phyloP scores from a whole-genome alignment of 2,113 vertebrate species.

The Ariopsis seemanni region DNA sequence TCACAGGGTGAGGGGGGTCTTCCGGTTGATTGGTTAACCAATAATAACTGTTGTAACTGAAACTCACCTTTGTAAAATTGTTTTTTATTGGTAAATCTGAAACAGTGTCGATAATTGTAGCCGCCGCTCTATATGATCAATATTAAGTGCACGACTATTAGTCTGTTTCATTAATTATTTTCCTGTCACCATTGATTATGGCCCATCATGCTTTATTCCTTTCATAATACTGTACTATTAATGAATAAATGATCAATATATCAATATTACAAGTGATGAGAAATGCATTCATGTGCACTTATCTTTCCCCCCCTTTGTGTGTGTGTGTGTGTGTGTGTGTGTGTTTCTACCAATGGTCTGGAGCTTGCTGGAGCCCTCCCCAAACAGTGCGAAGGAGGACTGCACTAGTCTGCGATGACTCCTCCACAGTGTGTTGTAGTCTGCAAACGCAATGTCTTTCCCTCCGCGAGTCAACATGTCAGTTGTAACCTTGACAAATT shows the following conservation, averaged over 20 bases:
- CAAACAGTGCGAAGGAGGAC: slow-evolving; percentile 71
- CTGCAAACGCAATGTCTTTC: slow-evolving; percentile 76
- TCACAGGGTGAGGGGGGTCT: too few relatives aligned
- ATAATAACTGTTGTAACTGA: too few relatives aligned
- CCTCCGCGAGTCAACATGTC: slow-evolving; percentile 72
- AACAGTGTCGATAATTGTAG: too few relatives aligned
- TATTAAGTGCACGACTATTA: too few relatives aligned
- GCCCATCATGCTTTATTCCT: not conserved
- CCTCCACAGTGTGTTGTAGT: slow-evolving; percentile 73
- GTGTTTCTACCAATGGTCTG: slow-evolving; percentile 69
- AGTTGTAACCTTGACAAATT: slow-evolving; percentile 69
- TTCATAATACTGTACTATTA: not conserved
- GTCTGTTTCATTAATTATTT: not conserved
- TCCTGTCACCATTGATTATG: not conserved
- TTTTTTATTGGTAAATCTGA: too few relatives aligned
- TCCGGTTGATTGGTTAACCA: too few relatives aligned
- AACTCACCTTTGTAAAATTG: too few relatives aligned
- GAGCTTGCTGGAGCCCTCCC: slow-evolving; percentile 69
- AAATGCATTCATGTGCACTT: not conserved
- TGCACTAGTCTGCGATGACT: slow-evolving; percentile 72
- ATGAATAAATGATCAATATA: not conserved
- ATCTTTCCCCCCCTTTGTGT: not conserved
- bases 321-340: slow-evolving; percentile 25
- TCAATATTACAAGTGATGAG: not conserved
- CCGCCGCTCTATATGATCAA: too few relatives aligned